Base-by-base conservation (phyloP, 1,140 invertebrate genomes). In the Drosophila takahashii region DNA sequence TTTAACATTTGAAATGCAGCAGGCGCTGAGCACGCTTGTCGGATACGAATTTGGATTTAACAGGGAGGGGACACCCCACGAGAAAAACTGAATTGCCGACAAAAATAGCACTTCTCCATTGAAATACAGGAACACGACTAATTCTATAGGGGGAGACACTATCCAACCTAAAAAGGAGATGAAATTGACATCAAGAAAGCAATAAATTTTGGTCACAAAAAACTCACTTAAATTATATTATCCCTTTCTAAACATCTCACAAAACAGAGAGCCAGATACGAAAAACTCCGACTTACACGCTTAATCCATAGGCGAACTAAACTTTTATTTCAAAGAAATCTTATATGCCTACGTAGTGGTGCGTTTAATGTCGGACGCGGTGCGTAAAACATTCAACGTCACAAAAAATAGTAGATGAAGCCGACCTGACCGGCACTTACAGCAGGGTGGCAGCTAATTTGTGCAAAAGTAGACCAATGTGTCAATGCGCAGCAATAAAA, bases 1-100 rank as follows among this genome's bases (percentile, higher is more conserved):
- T 89, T 89, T 89, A 89, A 89, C 84, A 89, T 89, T 84, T 83
- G 59, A 86, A 87, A 87, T 77, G 83, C 83, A 83, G 79, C 79
- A 83, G 79, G 79, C 70, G 66, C 58, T 76, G 67, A 39, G 67
- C 84, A 87, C 84, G 79, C 84, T 79, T 86, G 70, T 71, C 69
- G 64, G 58, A 60, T 72, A 41, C 22, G 26, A 60, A 34, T 47
- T 36, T 44, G 15, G 29, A 47, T 47, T 51, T 4, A 32, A 22
- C 22, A 18, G n/a, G 32, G 57, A 29, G 60, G 34, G 47, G 27
- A 42, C 26, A 54, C 15, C 41, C 4, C 9, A 67, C 11, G 61
- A 45, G 65, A 74, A 90, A 84, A 65, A 90, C 81, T 90, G 81
- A 79, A 81, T 80, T 78, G 80, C 53, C 71, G 81, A 90, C 85